Percentiles rank a stretch among this genome's conserved stretches.
Evolutionary conservation across 2,113 vertebrate species (phyloP).

Genomic region (Pleuronectes platessa): DNA sequence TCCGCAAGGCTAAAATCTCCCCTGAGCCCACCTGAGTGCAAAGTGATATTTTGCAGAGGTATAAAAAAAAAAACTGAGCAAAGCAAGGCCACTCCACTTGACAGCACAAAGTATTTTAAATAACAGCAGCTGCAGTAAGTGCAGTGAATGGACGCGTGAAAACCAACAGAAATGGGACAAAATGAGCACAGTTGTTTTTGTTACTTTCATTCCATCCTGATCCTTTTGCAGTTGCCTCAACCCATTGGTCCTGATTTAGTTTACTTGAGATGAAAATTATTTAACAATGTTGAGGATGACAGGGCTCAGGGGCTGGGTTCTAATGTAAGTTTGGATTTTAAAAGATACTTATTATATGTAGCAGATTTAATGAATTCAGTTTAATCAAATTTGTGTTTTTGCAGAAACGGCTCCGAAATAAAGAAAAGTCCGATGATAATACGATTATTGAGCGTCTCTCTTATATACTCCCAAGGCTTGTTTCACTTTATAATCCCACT

Average conservation of each 20-base stretch:
- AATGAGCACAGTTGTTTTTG: background rate
- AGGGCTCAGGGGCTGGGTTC: background rate
- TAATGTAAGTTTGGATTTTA: background rate
- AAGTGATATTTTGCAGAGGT: constrained; percentile 26
- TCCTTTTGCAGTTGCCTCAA: background rate
- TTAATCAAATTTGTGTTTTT: background rate
- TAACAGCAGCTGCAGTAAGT: constrained; percentile 2
- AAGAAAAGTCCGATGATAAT: constrained; percentile 7
- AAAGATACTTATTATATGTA: background rate
- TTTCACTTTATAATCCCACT: background rate
- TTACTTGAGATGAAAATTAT: background rate
- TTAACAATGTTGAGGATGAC: background rate
- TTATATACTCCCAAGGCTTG: background rate
- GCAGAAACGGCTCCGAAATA: background rate
- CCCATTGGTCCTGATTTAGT: background rate
- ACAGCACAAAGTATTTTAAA: constrained; percentile 7
- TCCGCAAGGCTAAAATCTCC: constrained; percentile 32
- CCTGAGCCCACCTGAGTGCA: constrained; percentile 6
- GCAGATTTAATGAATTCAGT: background rate
- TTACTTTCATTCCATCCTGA: background rate
- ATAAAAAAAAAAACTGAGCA: constrained; percentile 1
- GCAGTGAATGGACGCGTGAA: background rate
- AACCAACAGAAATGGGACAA: background rate
- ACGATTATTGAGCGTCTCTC: background rate
- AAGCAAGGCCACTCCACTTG: constrained; percentile 13